Evolutionary conservation across 2,113 vertebrate species (phyloP).

Genomic region (Solea solea): DNA sequence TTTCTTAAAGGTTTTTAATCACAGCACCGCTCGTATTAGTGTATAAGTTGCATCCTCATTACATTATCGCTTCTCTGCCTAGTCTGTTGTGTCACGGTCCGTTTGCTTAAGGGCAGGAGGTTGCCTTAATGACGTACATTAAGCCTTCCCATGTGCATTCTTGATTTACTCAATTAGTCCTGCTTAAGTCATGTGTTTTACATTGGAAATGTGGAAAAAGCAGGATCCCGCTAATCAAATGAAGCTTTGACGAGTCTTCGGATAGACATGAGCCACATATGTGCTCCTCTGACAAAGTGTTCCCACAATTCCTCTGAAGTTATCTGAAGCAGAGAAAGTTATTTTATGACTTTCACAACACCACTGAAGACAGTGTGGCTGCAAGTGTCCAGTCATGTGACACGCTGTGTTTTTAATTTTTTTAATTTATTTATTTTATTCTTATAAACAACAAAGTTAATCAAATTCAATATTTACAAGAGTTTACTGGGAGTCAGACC

Average conservation of each 20-base stretch:
- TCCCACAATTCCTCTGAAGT: neutral
- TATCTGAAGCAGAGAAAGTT: neutral
- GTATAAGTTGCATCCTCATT: too few relatives aligned
- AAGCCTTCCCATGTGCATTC: conserved; percentile 18
- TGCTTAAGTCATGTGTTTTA: conserved; percentile 34
- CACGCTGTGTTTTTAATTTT: too few relatives aligned
- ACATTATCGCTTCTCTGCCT: neutral
- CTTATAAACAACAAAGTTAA: too few relatives aligned
- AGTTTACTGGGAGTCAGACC: neutral
- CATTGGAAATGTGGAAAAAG: conserved; percentile 5
- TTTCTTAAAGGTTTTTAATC: too few relatives aligned
- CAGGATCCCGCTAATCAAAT: conserved; percentile 5
- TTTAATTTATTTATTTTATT: too few relatives aligned
- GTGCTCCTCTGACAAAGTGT: neutral
- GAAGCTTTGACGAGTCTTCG: conserved; percentile 12
- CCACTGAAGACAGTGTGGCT: too few relatives aligned
- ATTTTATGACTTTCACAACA: neutral
- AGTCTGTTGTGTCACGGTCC: conserved; percentile 2
- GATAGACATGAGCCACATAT: neutral
- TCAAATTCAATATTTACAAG: too few relatives aligned
- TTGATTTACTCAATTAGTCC: conserved; percentile 40
- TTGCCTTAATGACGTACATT: conserved; percentile 16
- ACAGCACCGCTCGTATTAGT: too few relatives aligned
- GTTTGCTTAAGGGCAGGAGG: conserved; percentile 17
- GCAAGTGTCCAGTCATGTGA: too few relatives aligned